These are phyloP conservation scores for Anagrus nilaparvatae DNA, from an alignment of 1,140 invertebrate genomes.

Conservation along the genomic window DNA sequence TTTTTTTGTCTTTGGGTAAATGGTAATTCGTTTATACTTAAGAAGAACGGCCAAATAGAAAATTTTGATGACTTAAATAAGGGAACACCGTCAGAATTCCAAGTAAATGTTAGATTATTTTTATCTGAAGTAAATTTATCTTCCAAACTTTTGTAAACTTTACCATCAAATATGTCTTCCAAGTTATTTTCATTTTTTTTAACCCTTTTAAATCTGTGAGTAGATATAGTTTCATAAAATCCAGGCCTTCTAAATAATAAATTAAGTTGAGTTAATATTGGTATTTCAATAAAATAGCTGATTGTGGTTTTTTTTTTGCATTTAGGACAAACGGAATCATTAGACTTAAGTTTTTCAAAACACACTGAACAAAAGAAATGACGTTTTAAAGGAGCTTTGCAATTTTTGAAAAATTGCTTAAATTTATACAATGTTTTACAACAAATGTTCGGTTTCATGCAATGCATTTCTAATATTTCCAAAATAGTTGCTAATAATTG, in stretches of 20 bases:
- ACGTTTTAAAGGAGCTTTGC: not conserved
- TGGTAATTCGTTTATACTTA: not conserved
- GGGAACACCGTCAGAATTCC: not conserved
- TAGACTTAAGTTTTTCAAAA: not conserved
- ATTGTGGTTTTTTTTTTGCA: not conserved
- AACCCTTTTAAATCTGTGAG: not conserved
- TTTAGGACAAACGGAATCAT: not conserved
- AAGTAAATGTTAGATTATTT: conserved; percentile 1
- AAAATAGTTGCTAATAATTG: too few relatives aligned
- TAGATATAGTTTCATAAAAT: not conserved
- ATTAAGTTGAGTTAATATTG: not conserved
- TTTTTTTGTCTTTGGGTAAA: not conserved
- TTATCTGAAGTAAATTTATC: not conserved
- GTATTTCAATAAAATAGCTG: conserved; percentile 1
- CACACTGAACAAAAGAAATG: not conserved
- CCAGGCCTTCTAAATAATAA: not conserved
- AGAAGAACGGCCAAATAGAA: not conserved
- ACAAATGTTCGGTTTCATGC: conserved; percentile 1
- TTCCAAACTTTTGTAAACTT: not conserved
- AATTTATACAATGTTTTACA: conserved; percentile 5
- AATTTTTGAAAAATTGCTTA: not conserved
- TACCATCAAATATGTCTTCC: conserved; percentile 5
- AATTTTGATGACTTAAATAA: not conserved
- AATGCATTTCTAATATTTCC: conserved; percentile 2
- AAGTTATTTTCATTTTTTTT: not conserved